These are phyloP conservation scores for Parazoanthus atlanticus DNA, from an alignment of 92 coral and sea anemone genomes.

Conservation along the genomic window DNA sequence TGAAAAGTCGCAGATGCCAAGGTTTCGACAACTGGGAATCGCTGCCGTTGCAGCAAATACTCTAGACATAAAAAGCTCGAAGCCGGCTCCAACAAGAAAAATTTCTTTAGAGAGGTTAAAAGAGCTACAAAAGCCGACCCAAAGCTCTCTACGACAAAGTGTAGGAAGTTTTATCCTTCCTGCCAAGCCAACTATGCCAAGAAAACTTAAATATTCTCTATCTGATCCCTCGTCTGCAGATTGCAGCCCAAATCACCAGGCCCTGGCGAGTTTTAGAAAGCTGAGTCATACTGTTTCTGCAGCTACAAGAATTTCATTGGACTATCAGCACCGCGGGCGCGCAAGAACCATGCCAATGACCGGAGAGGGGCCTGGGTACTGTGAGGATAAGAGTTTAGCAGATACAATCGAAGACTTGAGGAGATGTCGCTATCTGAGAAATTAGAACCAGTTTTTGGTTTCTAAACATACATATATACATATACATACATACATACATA, in stretches of 20 bases:
- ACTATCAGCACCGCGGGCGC: background rate
- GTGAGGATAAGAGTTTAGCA: conserved; percentile 12
- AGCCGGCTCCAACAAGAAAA: conserved; percentile 25
- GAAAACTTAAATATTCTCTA: background rate
- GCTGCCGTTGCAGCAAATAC: conserved; percentile 11
- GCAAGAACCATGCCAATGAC: background rate
- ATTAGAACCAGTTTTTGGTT: background rate
- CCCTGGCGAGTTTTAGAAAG: conserved; percentile 20
- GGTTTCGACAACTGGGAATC: conserved; percentile 15
- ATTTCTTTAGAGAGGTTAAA: conserved; percentile 30
- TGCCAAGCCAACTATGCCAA: background rate
- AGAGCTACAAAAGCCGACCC: conserved; percentile 54
- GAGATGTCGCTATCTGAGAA: conserved; percentile 44
- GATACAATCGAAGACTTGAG: conserved; percentile 45
- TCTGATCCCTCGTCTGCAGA: background rate
- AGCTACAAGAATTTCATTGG: conserved; percentile 36
- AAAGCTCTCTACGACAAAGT: conserved; percentile 49
- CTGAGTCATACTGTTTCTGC: conserved; percentile 37
- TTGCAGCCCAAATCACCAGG: background rate
- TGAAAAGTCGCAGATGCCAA: background rate
- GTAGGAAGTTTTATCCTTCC: background rate
- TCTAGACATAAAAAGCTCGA: background rate
- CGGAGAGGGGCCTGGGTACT: background rate
- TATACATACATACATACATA: too few species aligned
- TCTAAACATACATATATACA: too few species aligned